Evolutionary conservation across 2,888 invertebrate genomes (phyloP).

Genomic region (Gymnoscelis rufifasciata): DNA sequence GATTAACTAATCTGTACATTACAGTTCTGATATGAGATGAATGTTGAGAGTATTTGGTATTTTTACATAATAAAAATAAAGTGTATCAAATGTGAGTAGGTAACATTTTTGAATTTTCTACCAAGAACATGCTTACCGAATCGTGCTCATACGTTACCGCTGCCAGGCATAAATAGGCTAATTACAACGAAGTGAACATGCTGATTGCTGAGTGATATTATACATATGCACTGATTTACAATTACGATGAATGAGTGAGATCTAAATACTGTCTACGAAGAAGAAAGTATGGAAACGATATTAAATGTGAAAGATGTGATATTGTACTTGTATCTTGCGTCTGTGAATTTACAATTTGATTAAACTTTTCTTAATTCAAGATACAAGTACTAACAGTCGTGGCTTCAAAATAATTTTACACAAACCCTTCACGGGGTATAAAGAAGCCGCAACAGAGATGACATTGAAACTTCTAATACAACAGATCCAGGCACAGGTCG

Average conservation of each 20-base stretch:
- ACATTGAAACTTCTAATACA: conserved; percentile 53
- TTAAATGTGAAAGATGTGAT: conserved; percentile 25
- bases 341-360: conserved; percentile 12
- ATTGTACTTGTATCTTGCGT: conserved; percentile 40
- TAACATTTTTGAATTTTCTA: too few species aligned
- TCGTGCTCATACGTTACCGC: conserved; percentile 50
- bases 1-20: too few species aligned
- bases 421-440: conserved; percentile 17
- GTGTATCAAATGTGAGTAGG: too few species aligned
- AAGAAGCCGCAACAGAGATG: conserved; percentile 44
- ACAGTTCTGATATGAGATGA: too few species aligned
- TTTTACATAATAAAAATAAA: too few species aligned
- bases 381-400: conserved; percentile 18
- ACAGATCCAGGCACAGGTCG: conserved; percentile 68
- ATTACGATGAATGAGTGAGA: conserved; percentile 22
- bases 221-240: conserved; percentile 24
- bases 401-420: conserved; percentile 34
- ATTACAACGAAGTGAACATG: conserved; percentile 56
- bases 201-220: conserved; percentile 42
- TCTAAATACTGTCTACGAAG: conserved; percentile 42
- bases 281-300: conserved; percentile 27
- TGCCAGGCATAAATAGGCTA: conserved; percentile 49
- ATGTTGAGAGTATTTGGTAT: too few species aligned
- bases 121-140: conserved; percentile 54
- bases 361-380: conserved; percentile 13